A percentile compares a stretch with the other conserved stretches of the same genome.
These are phyloP conservation scores for Numenius phaeopus DNA, from an alignment of 2,797 vertebrate genomes.

Conservation along the genomic window DNA sequence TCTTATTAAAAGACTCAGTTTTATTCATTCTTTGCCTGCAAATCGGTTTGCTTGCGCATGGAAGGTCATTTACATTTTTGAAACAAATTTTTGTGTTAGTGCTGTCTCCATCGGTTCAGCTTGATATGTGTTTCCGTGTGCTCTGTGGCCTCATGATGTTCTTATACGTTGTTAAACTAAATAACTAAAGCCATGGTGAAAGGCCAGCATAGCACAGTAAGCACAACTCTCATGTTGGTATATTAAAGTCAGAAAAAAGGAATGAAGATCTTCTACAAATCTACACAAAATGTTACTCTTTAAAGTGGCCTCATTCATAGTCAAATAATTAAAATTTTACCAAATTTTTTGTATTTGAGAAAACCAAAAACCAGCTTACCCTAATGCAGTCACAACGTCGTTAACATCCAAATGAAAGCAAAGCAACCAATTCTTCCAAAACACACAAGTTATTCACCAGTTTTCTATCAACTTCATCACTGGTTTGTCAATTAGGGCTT, in stretches of 20 bases:
- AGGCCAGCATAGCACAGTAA: background rate
- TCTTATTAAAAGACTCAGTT: background rate
- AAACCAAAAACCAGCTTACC: background rate
- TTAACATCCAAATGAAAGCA: background rate
- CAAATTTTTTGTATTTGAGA: background rate
- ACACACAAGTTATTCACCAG: background rate
- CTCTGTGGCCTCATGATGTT: background rate
- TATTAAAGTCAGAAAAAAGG: background rate
- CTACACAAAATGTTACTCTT: background rate
- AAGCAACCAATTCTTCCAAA: background rate
- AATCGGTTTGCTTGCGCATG: background rate
- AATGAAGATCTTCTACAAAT: background rate
- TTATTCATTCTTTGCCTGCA: background rate
- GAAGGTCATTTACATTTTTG: background rate
- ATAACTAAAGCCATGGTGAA: background rate
- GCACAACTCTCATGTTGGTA: background rate
- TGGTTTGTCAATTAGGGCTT: background rate
- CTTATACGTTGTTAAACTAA: background rate
- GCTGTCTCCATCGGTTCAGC: background rate
- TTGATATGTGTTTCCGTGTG: background rate
- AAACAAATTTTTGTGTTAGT: background rate
- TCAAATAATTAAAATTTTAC: background rate
- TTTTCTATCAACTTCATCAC: background rate
- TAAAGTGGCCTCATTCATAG: background rate
- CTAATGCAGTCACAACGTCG: rapidly evolving